Base-by-base conservation (phyloP, 2,888 invertebrate species). In the Agriotes lineatus region DNA sequence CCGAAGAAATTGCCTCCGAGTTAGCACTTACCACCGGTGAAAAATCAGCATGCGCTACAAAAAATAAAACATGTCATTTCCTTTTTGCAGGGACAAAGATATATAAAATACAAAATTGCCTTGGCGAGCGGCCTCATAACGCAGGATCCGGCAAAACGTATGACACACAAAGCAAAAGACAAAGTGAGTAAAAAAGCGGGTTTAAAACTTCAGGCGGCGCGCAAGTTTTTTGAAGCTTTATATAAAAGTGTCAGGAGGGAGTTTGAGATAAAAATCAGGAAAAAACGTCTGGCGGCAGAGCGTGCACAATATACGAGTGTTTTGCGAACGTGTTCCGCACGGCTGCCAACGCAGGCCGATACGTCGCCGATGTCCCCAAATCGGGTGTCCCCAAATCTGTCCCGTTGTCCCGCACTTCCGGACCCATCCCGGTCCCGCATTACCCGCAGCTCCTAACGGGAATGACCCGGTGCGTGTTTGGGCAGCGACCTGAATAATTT, bases 401-500 rank as follows among this genome's bases (percentile, higher is more conserved):
- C 60, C 33, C 45, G 39, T 18, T 60, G 45, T 56, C 63, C 52
- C 50, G 19, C 52, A 35, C 39, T 64, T 60, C 59, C 64, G 64
- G 64, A 48, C 44, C 37, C 59, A 16, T 37, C 48, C 61, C 50
- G 30, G 22, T n/a, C 57, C 59, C 64, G 33, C 60, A 59, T 66
- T 70, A 66, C 73, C 72, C 66, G 60, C 65, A 61, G 62, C 54
- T 67, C 59, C 72, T 68, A 72, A 67, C 71, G 65, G 67, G 66
- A 62, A 65, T 70, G 72, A 69, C 69, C 71, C 58, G 61, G 70
- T 72, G 72, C 73, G 72, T 73, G 73, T 73, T 66, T 71, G 71
- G 72, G 64, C 69, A 74, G 73, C 73, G 73, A 71, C 71, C 72
- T 71, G 75, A 75, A 75, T 73, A 75, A 73, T 75, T 70, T 52